These are phyloP conservation scores for Galbula dea DNA, from an alignment of 2,113 vertebrate species.

Conservation along the genomic window DNA sequence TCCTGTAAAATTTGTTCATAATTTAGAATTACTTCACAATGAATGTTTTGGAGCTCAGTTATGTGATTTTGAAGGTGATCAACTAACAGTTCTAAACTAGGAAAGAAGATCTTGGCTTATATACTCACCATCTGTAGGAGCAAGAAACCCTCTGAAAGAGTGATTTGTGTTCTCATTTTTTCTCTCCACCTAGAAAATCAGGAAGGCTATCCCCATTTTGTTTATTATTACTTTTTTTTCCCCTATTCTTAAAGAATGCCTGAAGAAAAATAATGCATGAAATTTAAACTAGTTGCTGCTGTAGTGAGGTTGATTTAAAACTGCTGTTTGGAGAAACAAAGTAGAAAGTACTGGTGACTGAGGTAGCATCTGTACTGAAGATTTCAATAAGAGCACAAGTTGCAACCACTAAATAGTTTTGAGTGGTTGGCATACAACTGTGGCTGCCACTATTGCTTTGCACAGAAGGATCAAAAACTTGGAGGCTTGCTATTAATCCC, in stretches of 20 bases:
- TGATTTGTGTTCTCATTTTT: background rate
- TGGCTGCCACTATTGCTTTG: background rate
- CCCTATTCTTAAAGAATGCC: background rate
- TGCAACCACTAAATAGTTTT: background rate
- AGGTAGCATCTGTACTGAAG: background rate
- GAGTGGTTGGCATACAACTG: background rate
- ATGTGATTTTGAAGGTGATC: background rate
- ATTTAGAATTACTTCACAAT: background rate
- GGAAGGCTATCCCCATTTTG: background rate
- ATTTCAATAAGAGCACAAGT: background rate
- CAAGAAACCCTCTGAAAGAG: background rate
- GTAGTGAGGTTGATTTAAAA: background rate
- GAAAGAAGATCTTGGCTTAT: background rate
- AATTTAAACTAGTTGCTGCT: background rate
- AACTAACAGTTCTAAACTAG: background rate
- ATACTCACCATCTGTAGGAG: background rate
- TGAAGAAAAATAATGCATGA: background rate
- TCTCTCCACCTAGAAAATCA: background rate
- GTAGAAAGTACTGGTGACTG: background rate
- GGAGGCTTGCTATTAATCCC: background rate
- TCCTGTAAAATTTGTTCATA: background rate
- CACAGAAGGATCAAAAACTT: background rate
- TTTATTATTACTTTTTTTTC: background rate
- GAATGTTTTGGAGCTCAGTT: background rate
- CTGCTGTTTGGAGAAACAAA: background rate